phyloP scores from a whole-genome alignment of 2,797 vertebrate species.

The Sebastolobus alascanus region DNA sequence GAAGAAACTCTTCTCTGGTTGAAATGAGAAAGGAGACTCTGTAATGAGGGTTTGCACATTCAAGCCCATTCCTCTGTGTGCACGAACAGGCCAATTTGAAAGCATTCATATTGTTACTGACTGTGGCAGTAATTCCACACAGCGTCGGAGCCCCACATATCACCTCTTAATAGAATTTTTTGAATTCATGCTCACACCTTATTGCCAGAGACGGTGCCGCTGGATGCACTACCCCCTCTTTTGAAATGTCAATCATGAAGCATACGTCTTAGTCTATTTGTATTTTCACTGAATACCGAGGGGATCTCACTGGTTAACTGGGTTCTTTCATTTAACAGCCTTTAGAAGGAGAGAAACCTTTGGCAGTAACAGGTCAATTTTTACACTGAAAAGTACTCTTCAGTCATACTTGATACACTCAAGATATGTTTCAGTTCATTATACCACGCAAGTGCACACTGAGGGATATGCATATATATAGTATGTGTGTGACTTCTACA shows the following conservation, averaged over 20 bases:
- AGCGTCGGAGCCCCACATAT: conserved; percentile 60
- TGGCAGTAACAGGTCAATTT: background rate
- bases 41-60: conserved; percentile 76
- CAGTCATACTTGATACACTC: background rate
- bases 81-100: conserved; percentile 67
- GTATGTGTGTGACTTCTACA: conserved; percentile 1
- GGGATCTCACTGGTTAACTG: conserved; percentile 13
- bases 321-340: conserved; percentile 12
- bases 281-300: conserved; percentile 23
- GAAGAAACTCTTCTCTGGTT: conserved; percentile 34
- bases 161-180: conserved; percentile 71
- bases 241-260: conserved; percentile 59
- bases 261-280: conserved; percentile 39
- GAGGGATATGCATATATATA: background rate
- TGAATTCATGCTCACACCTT: conserved; percentile 74
- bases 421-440: conserved; percentile 6
- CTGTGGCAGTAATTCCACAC: conserved; percentile 64
- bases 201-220: conserved; percentile 55
- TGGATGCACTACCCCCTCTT: conserved; percentile 37
- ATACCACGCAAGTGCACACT: background rate
- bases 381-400: conserved; percentile 7
- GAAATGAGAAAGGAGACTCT: conserved; percentile 58
- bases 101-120: conserved; percentile 67
- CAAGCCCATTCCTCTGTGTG: conserved; percentile 70
- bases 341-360: conserved; percentile 12